phyloP scores from a whole-genome alignment of 2,888 invertebrate species.

The Chalcis sispes region DNA sequence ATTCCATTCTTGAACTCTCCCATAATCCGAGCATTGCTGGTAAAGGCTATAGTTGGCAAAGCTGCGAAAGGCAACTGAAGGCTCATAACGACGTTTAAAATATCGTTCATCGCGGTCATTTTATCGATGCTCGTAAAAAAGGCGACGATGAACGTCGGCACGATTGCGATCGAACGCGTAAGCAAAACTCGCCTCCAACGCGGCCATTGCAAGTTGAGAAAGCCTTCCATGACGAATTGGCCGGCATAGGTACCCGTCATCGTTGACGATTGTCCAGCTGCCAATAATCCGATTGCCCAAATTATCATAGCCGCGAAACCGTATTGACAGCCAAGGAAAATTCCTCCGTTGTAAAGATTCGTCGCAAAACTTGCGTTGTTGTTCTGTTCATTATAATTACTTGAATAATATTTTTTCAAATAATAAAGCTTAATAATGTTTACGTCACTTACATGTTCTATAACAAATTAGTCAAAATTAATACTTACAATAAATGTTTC shows the following conservation, averaged over 20 bases:
- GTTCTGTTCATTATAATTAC: slow-evolving; percentile 54
- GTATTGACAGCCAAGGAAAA: slow-evolving; percentile 87
- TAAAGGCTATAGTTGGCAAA: slow-evolving; percentile 91
- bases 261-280: slow-evolving; percentile 90
- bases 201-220: slow-evolving; percentile 89
- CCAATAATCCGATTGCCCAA: slow-evolving; percentile 89
- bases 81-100: slow-evolving; percentile 91
- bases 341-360: slow-evolving; percentile 85
- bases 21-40: slow-evolving; percentile 87
- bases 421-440: no score
- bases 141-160: slow-evolving; percentile 84
- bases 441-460: no score
- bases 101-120: slow-evolving; percentile 89
- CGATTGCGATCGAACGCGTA: slow-evolving; percentile 89
- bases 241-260: slow-evolving; percentile 91
- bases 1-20: slow-evolving; percentile 89
- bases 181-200: slow-evolving; percentile 91
- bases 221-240: slow-evolving; percentile 93
- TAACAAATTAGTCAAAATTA: neutral
- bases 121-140: slow-evolving; percentile 83
- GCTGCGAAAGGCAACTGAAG: slow-evolving; percentile 92
- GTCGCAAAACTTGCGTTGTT: slow-evolving; percentile 78
- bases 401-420: no score
- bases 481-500: slow-evolving; percentile 76
- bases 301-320: slow-evolving; percentile 88